A percentile compares a stretch with the other conserved stretches of the same genome.
These are phyloP conservation scores for Platichthys flesus DNA, from an alignment of 2,113 vertebrate genomes.

Conservation along the genomic window DNA sequence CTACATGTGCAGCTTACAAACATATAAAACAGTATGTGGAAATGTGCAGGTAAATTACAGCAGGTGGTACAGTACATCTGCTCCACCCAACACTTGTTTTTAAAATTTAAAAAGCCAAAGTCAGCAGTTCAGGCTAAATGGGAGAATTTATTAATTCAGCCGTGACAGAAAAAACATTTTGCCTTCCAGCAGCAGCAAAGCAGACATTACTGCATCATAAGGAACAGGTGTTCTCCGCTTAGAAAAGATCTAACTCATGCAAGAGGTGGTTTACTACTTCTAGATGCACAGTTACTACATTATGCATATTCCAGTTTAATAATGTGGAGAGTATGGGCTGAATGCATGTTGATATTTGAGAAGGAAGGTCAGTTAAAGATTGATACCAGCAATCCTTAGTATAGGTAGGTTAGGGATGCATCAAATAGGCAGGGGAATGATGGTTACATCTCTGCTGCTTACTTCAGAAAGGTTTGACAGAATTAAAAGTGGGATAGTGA, in stretches of 20 bases:
- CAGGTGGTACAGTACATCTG: not conserved
- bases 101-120: constrained; percentile 1
- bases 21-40: not conserved
- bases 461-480: not conserved
- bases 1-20: not conserved
- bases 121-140: constrained; percentile 15
- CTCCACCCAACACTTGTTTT: not conserved
- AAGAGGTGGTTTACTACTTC: not conserved
- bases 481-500: not conserved
- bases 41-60: not conserved
- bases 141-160: constrained; percentile 5
- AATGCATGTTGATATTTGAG: not conserved
- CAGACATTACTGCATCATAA: constrained; percentile 29
- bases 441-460: not conserved
- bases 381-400: no score
- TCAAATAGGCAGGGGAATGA: not conserved
- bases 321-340: not conserved
- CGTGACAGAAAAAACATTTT: not conserved
- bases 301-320: not conserved
- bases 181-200: constrained; percentile 4
- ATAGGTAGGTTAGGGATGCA: not conserved
- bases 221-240: constrained; percentile 23
- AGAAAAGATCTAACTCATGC: not conserved
- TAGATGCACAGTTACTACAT: not conserved
- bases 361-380: no score